These are phyloP conservation scores for Adoxophyes honmai DNA, from an alignment of 1,140 invertebrate genomes.

Conservation along the genomic window DNA sequence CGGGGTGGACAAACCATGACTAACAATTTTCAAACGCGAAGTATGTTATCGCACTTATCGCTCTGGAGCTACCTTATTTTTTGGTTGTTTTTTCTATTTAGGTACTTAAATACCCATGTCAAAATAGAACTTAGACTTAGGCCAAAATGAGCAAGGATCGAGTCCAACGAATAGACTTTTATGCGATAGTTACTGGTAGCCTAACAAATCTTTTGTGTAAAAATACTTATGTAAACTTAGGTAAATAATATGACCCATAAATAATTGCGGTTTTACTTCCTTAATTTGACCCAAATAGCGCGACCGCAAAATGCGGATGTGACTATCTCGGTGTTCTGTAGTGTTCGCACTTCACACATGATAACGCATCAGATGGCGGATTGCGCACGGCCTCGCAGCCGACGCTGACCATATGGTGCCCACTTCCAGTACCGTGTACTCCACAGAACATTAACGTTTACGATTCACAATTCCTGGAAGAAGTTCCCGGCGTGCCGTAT, in stretches of 20 bases:
- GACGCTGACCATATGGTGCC: slow-evolving; percentile 33
- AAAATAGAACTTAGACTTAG: no score
- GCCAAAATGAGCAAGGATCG: no score
- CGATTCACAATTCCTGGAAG: slow-evolving; percentile 36
- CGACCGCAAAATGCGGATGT: slow-evolving; percentile 48
- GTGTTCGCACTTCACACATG: slow-evolving; percentile 23
- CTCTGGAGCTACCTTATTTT: background rate
- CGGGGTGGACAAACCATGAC: slow-evolving; percentile 22
- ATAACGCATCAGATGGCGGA: slow-evolving; percentile 52
- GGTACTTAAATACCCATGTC: no score
- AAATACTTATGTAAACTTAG: no score
- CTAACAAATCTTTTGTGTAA: no score
- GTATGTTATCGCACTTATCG: slow-evolving; percentile 4
- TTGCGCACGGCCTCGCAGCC: slow-evolving; percentile 24
- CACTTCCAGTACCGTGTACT: slow-evolving; percentile 4
- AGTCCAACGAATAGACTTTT: no score
- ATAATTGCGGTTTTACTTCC: slow-evolving; percentile 62
- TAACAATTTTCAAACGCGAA: slow-evolving; percentile 1
- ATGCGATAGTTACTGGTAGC: no score
- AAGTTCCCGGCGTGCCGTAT: slow-evolving; percentile 35
- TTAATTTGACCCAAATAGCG: slow-evolving; percentile 51
- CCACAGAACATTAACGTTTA: slow-evolving; percentile 17
- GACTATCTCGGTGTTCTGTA: slow-evolving; percentile 41
- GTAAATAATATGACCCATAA: no score
- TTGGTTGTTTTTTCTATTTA: no score